Evolutionary conservation across 2,113 vertebrate genomes (phyloP).

Genomic region (Megalops atlanticus): DNA sequence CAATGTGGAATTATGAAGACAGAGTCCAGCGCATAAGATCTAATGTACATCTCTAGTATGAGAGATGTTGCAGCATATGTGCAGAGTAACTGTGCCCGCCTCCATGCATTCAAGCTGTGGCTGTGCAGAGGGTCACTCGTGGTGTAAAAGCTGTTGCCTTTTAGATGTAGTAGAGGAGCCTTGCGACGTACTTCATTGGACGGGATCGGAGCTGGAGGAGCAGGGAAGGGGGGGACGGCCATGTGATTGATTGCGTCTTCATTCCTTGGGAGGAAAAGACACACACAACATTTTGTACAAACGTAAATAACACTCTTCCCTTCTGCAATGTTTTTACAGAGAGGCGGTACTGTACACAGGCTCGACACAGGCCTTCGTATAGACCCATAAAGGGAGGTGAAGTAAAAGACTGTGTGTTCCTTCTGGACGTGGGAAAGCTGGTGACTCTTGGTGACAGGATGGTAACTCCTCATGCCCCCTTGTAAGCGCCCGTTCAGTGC

Average conservation of each 20-base stretch:
- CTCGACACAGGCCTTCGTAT: too few relatives aligned
- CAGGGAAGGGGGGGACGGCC: conserved; percentile 82
- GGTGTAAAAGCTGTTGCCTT: not conserved
- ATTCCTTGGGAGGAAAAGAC: conserved; percentile 62
- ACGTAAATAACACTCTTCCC: not conserved
- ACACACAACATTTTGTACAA: not conserved
- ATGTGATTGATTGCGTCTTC: conserved; percentile 88
- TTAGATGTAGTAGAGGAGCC: not conserved
- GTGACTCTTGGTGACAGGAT: not conserved
- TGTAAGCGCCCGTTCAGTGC: not conserved
- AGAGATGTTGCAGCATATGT: too few relatives aligned
- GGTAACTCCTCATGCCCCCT: not conserved
- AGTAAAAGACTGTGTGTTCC: not conserved
- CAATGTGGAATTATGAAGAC: too few relatives aligned
- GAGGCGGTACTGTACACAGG: too few relatives aligned
- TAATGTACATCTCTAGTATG: too few relatives aligned
- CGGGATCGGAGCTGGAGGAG: conserved; percentile 68
- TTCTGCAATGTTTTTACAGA: not conserved
- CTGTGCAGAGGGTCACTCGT: too few relatives aligned
- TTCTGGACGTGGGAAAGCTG: not conserved
- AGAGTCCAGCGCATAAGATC: too few relatives aligned
- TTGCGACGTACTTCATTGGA: conserved; percentile 74
- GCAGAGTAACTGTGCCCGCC: too few relatives aligned
- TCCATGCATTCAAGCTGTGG: too few relatives aligned
- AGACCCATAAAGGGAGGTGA: too few relatives aligned